A percentile compares a stretch with the other conserved stretches of the same genome.
phyloP scores from a whole-genome alignment of 2,797 vertebrate genomes.

The Ibycter americanus region DNA sequence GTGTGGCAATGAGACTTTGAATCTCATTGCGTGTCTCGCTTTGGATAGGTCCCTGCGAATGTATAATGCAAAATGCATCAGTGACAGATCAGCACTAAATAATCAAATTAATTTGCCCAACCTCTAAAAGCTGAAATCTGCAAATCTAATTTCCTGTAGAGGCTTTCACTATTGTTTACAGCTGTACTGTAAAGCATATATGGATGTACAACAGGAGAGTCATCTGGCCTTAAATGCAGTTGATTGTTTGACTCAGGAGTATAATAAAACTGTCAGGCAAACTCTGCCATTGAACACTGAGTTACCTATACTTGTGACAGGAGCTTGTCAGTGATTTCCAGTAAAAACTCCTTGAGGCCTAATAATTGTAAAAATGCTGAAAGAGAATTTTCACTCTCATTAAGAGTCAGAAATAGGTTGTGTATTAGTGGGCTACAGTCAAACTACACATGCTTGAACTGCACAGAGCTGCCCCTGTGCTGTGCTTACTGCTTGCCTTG shows the following conservation, averaged over 20 bases:
- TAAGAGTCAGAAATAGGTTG: neutral
- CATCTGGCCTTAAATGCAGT: slow-evolving; percentile 32
- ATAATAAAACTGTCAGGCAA: slow-evolving; percentile 38
- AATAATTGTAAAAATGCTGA: slow-evolving; percentile 21
- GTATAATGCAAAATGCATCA: neutral
- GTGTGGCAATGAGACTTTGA: neutral
- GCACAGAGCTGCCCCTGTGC: neutral
- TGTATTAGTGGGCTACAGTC: neutral
- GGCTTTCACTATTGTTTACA: slow-evolving; percentile 51
- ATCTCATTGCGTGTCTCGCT: neutral
- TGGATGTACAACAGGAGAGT: slow-evolving; percentile 41
- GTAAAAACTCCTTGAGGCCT: slow-evolving; percentile 21
- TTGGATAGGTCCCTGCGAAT: neutral
- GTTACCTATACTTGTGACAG: neutral
- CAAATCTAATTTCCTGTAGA: slow-evolving; percentile 54
- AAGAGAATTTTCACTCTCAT: neutral
- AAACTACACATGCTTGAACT: neutral
- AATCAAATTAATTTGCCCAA: slow-evolving; percentile 5
- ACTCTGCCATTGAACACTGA: slow-evolving; percentile 27
- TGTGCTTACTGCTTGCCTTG: neutral
- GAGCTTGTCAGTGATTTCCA: slow-evolving; percentile 24
- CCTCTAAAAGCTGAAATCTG: slow-evolving; percentile 38
- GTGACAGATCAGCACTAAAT: neutral
- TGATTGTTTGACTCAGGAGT: slow-evolving; percentile 33
- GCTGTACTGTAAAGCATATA: neutral